A percentile compares a stretch with the other conserved stretches of the same genome.
phyloP scores from a whole-genome alignment of 2,888 invertebrate genomes.

The Pammene aurita region DNA sequence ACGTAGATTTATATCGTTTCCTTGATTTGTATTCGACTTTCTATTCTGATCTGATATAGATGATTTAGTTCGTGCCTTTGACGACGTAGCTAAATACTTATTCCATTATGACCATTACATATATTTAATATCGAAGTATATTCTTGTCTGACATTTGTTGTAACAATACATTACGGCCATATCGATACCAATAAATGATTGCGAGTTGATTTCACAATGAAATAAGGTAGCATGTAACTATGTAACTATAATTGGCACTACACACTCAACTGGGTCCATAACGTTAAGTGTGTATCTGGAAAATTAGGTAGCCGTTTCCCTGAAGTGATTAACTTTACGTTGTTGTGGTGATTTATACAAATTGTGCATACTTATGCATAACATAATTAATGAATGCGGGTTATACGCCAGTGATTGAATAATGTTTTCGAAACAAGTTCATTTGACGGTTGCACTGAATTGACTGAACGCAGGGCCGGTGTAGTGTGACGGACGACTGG shows the following conservation, averaged over 20 bases:
- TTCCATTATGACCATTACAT: background rate
- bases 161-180: conserved; percentile 16
- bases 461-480: conserved; percentile 37
- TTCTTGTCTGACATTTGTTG: conserved; percentile 7
- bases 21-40: conserved; percentile 46
- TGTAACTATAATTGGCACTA: conserved; percentile 27
- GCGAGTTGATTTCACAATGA: conserved; percentile 37
- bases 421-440: conserved; percentile 23
- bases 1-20: conserved; percentile 51
- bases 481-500: conserved; percentile 46
- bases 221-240: conserved; percentile 35
- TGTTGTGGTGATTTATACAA: conserved; percentile 3
- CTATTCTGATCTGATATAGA: conserved; percentile 39
- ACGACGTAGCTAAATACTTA: conserved; percentile 28
- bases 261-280: conserved; percentile 35
- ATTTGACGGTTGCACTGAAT: conserved; percentile 37
- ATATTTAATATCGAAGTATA: background rate
- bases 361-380: conserved; percentile 12
- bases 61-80: conserved; percentile 30
- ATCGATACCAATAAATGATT: conserved; percentile 16
- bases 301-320: conserved; percentile 32
- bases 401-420: conserved; percentile 4
- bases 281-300: conserved; percentile 24
- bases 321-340: conserved; percentile 21
- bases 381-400: conserved; percentile 14